Percentiles rank a stretch among this genome's conserved stretches.
Evolutionary conservation across 2,888 invertebrate genomes (phyloP).

Genomic region (Asteroscopus sphinx): DNA sequence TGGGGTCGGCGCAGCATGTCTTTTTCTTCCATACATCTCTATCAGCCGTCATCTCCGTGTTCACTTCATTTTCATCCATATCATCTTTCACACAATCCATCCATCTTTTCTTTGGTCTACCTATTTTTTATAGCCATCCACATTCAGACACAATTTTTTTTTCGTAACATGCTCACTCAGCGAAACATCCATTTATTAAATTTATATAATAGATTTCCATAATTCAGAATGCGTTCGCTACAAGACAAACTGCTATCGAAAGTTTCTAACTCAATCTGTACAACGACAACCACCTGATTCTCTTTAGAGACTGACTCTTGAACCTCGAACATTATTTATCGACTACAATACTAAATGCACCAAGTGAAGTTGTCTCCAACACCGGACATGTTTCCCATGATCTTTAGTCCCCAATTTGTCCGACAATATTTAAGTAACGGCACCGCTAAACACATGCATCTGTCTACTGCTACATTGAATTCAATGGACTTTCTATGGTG

Average conservation of each 20-base stretch:
- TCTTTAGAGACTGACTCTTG: conserved; percentile 20
- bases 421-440: conserved; percentile 56
- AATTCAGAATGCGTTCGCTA: conserved; percentile 22
- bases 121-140: too few relatives aligned
- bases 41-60: too few relatives aligned
- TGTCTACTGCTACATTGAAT: conserved; percentile 55
- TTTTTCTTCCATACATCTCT: too few relatives aligned
- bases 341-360: conserved; percentile 27
- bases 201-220: not conserved
- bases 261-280: conserved; percentile 36
- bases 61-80: too few relatives aligned
- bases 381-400: conserved; percentile 43
- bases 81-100: too few relatives aligned
- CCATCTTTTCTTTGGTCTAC: too few relatives aligned
- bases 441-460: conserved; percentile 56
- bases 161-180: conserved; percentile 19
- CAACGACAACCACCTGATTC: conserved; percentile 27
- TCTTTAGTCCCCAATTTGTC: conserved; percentile 59
- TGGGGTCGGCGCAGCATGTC: too few relatives aligned
- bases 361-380: conserved; percentile 53
- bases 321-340: conserved; percentile 48
- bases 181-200: not conserved
- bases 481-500: conserved; percentile 60
- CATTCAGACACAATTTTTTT: too few relatives aligned
- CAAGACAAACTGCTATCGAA: conserved; percentile 40